These are phyloP conservation scores for Carassius gibelio DNA, from an alignment of 2,113 vertebrate species.

Conservation along the genomic window DNA sequence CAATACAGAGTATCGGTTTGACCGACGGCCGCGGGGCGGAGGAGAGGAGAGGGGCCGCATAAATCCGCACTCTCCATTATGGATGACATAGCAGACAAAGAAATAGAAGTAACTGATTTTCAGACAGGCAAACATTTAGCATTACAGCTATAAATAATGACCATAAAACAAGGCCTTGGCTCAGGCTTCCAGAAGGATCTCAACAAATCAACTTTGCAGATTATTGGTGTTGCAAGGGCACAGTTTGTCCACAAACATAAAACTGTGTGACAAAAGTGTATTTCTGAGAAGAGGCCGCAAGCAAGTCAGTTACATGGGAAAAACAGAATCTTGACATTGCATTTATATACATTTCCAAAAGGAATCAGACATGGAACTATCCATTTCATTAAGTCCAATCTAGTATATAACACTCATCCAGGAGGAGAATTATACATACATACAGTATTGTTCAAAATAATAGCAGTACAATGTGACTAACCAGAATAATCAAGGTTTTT, in stretches of 20 bases:
- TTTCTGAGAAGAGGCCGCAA: not conserved
- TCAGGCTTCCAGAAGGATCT: slow-evolving; percentile 55
- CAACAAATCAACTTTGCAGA: slow-evolving; percentile 58
- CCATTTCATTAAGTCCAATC: not conserved
- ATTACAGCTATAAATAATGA: slow-evolving; percentile 61
- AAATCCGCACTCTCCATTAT: slow-evolving; percentile 56
- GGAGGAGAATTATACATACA: no score
- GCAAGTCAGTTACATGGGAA: not conserved
- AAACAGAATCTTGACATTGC: no score
- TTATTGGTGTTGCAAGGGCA: slow-evolving; percentile 54
- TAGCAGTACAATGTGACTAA: no score
- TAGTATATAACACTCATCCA: not conserved
- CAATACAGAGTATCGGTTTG: slow-evolving; percentile 13
- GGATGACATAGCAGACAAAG: slow-evolving; percentile 21
- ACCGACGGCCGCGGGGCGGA: slow-evolving; percentile 1
- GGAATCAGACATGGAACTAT: not conserved
- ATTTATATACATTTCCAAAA: not conserved
- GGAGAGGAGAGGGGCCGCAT: slow-evolving; percentile 46
- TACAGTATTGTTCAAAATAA: no score
- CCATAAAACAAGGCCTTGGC: slow-evolving; percentile 61
- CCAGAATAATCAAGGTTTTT: no score
- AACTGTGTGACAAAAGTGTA: slow-evolving; percentile 49
- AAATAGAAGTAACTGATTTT: slow-evolving; percentile 42
- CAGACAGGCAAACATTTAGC: slow-evolving; percentile 60
- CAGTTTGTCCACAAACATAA: slow-evolving; percentile 60